A percentile compares a stretch with the other conserved stretches of the same genome.
phyloP scores from a whole-genome alignment of 1,140 invertebrate genomes.

The Drosophila arizonae region DNA sequence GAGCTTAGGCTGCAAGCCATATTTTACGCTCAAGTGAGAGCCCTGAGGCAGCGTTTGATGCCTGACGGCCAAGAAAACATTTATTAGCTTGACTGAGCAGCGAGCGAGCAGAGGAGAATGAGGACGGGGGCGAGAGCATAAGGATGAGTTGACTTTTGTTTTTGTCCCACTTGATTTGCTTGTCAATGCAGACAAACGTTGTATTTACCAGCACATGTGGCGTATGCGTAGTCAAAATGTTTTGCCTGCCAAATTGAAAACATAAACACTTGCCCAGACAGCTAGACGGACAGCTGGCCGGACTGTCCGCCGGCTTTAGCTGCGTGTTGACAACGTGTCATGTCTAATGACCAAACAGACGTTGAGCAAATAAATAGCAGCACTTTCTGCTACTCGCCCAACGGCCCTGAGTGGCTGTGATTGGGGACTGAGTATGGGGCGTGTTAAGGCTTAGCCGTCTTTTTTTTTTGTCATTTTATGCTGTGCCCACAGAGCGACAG shows the following conservation, averaged over 20 bases:
- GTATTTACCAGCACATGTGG: slow-evolving; percentile 41
- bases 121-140: neutral
- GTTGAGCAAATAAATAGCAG: slow-evolving; percentile 44
- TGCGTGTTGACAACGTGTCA: slow-evolving; percentile 56
- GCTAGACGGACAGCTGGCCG: neutral
- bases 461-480: too few species aligned
- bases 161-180: slow-evolving; percentile 57
- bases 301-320: slow-evolving; percentile 1
- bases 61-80: slow-evolving; percentile 36
- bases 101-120: neutral
- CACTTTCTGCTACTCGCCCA: slow-evolving; percentile 20
- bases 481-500: too few species aligned
- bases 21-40: neutral
- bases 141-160: slow-evolving; percentile 57
- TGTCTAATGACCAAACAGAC: slow-evolving; percentile 68
- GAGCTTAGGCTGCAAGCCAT: neutral
- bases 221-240: slow-evolving; percentile 78
- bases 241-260: slow-evolving; percentile 68
- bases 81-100: slow-evolving; percentile 46
- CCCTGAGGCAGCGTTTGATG: slow-evolving; percentile 8
- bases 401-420: neutral
- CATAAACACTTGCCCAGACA: slow-evolving; percentile 54
- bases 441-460: too few species aligned
- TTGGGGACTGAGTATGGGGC: neutral
- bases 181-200: slow-evolving; percentile 60